Base-by-base conservation (phyloP, 2,888 invertebrate species). In the Aspidiotus rigidus region DNA sequence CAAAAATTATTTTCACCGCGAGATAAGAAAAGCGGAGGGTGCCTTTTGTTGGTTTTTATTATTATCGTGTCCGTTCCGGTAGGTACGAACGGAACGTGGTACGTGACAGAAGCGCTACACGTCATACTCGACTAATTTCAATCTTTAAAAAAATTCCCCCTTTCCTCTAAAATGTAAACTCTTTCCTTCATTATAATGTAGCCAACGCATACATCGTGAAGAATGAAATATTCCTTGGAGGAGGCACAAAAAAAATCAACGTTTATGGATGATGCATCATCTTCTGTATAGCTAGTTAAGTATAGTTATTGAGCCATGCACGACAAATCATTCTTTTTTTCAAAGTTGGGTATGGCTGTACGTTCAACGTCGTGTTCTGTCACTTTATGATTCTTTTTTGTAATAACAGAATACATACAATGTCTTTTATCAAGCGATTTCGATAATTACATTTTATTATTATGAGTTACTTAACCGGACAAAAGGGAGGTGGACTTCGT, bases 31-130 rank as follows among this genome's bases (percentile, higher is more conserved):
- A 60, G 67, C 49, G 60, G 67, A 67, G 67, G 67, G 67, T 67
- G 67, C 67, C 67, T 60, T 67, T 67, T 66, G 67, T 67, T 67
- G 67, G 67, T 67, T 67, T 67, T 67, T 67, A 44, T 67, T 67
- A 67, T 67, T 67, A 67, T 49, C 66, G 66, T 57, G 67, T 67
- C 67, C 60, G 67, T 67, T 67, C 11, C 67, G 67, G 60, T 67
- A 60, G 67, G 56, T 55, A 28, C 28, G 28, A 55, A 60, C 67
- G 59, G 60, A 67, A 60, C 67, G 40, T 67, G 67, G 67, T 67
- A 67, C 67, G 67, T 67, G 67, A 67, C 67, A 67, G 60, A 60
- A 59, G 60, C 28, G 39, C 60, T 60, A 9, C 49, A 53, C 67
- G 67, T 67, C 60, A 67, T 60, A 67, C 53, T 67, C 67, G 60